A percentile compares a stretch with the other conserved stretches of the same genome.
These are phyloP conservation scores for Aurelia sp. DNA, from an alignment of 30 jellyfish, hydroid and myxozoan species.

Conservation along the genomic window DNA sequence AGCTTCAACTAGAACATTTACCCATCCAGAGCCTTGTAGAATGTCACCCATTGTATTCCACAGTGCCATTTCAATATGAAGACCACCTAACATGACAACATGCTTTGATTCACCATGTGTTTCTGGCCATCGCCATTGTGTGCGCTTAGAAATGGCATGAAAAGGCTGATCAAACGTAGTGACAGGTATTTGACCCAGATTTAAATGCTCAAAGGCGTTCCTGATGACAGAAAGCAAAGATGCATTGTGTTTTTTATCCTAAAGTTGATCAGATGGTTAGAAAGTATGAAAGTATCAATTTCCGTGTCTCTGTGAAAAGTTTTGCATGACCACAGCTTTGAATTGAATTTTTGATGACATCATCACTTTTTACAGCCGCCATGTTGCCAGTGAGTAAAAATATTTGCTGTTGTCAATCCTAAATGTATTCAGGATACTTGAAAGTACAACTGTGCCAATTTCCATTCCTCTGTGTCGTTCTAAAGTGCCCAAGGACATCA, in stretches of 20 bases:
- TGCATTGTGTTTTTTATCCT: slow-evolving; percentile 1
- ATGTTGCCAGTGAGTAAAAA: slow-evolving; percentile 31
- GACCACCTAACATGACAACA: not conserved
- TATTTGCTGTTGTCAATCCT: slow-evolving; percentile 15
- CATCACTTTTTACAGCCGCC: slow-evolving; percentile 28
- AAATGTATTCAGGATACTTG: not conserved
- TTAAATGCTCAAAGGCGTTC: too few relatives aligned
- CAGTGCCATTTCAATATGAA: not conserved
- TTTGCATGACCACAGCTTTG: too few relatives aligned
- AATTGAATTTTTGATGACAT: slow-evolving; percentile 25
- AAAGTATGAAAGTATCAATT: slow-evolving; percentile 5
- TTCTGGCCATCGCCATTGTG: not conserved
- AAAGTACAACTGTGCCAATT: slow-evolving; percentile 15
- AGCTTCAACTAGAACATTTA: too few relatives aligned
- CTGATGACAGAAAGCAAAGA: not conserved
- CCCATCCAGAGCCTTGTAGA: too few relatives aligned
- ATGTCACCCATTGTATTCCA: too few relatives aligned
- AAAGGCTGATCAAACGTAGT: not conserved
- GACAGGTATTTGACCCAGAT: too few relatives aligned
- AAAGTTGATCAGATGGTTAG: not conserved
- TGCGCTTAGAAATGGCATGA: not conserved
- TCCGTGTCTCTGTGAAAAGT: too few relatives aligned
- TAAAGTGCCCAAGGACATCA: too few relatives aligned
- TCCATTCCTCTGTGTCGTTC: too few relatives aligned
- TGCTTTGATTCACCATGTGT: not conserved